Conservation (phyloP, 2,113 vertebrate species). For the Ochotona princeps region DNA sequence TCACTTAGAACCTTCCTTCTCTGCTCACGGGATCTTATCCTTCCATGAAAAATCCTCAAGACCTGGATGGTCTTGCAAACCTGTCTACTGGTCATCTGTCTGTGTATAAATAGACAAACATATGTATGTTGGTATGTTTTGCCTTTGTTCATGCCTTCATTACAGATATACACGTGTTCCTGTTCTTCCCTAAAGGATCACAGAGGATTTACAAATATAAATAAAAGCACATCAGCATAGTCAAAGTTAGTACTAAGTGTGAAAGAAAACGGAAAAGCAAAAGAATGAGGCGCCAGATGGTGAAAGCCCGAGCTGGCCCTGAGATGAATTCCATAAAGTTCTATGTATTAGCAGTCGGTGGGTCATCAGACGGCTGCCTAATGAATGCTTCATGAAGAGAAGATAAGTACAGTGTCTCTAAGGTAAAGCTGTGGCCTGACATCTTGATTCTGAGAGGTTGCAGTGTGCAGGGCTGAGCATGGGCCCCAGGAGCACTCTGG, state of each 20-base stretch:
- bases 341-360: neutral
- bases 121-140: neutral
- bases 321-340: neutral
- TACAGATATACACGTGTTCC: neutral
- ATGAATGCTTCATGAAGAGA: neutral
- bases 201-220: neutral
- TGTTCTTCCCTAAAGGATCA: neutral
- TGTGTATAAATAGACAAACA: neutral
- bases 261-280: neutral
- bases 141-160: slow-evolving; percentile 5
- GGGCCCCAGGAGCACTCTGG: too few species aligned
- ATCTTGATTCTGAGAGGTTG: neutral
- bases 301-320: neutral
- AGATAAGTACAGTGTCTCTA: neutral
- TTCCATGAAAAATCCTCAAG: neutral
- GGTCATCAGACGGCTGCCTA: neutral
- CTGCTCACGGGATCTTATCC: neutral
- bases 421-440: neutral
- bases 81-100: neutral
- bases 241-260: neutral
- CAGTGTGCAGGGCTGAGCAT: neutral
- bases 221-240: neutral
- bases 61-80: neutral
- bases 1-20: neutral
- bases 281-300: neutral